phyloP scores from a whole-genome alignment of 2,888 invertebrate species.

The Ctena decussata region DNA sequence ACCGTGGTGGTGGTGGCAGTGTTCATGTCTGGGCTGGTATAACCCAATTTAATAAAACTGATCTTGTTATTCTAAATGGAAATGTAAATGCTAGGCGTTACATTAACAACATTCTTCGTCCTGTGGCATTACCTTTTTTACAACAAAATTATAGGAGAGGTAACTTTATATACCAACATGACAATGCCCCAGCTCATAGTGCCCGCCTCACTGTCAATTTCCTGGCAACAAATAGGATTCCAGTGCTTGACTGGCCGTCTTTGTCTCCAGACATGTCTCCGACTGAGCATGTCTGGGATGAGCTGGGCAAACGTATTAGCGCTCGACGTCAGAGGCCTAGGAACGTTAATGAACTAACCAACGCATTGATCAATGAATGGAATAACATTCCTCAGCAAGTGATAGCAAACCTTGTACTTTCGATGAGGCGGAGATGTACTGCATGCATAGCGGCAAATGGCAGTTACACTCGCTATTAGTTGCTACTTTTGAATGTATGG shows the following conservation, averaged over 20 bases:
- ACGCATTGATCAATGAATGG: slow-evolving; percentile 10
- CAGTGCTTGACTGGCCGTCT: slow-evolving; percentile 26
- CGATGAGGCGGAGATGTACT: not conserved
- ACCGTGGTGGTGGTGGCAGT: no score
- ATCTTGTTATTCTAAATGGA: no score
- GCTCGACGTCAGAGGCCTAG: slow-evolving; percentile 6
- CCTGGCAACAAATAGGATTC: slow-evolving; percentile 19
- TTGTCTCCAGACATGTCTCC: slow-evolving; percentile 24
- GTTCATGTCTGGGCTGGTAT: no score
- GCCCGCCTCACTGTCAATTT: slow-evolving; percentile 16
- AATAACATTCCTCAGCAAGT: slow-evolving; percentile 9
- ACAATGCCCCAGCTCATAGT: slow-evolving; percentile 22
- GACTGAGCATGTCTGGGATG: slow-evolving; percentile 35
- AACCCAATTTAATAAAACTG: no score
- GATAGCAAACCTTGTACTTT: not conserved
- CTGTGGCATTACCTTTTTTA: not conserved
- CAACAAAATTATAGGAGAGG: not conserved
- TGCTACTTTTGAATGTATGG: no score
- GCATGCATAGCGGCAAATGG: no score
- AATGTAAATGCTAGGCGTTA: no score
- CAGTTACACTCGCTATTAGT: no score
- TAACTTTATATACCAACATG: slow-evolving; percentile 5
- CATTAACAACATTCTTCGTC: no score
- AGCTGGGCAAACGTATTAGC: not conserved
- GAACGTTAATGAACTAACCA: slow-evolving; percentile 22